Evolutionary conservation across 2,888 invertebrate species (phyloP).

Genomic region (Electrophaes corylata): DNA sequence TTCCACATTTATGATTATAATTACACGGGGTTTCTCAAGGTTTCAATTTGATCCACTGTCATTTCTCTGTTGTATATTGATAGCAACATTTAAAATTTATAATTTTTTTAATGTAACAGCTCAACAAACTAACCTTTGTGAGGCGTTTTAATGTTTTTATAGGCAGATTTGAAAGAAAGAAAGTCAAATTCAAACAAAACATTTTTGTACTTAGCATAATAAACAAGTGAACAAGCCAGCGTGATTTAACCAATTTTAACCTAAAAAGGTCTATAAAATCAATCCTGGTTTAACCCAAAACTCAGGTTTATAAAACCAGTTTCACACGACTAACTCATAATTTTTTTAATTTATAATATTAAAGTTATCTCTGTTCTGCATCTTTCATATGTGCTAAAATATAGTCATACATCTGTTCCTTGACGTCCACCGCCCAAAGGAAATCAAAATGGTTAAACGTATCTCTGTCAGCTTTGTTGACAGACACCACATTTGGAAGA

Average conservation of each 20-base stretch:
- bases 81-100: too few species aligned
- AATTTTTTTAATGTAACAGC: too few species aligned
- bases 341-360: background rate
- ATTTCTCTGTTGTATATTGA: background rate
- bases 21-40: background rate
- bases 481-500: slow-evolving; percentile 45
- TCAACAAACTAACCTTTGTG: too few species aligned
- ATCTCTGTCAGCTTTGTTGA: slow-evolving; percentile 37
- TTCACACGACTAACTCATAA: slow-evolving; percentile 1
- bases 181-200: too few species aligned
- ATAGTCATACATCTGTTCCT: slow-evolving; percentile 44
- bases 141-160: too few species aligned
- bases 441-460: slow-evolving; percentile 59
- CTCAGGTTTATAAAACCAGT: slow-evolving; percentile 6
- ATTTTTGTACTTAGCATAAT: background rate
- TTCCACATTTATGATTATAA: background rate
- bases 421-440: slow-evolving; percentile 54
- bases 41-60: background rate
- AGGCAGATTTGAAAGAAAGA: too few species aligned
- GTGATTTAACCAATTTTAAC: slow-evolving; percentile 9
- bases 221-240: slow-evolving; percentile 5
- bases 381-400: slow-evolving; percentile 46
- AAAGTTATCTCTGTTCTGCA: slow-evolving; percentile 44
- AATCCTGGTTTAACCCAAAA: slow-evolving; percentile 1
- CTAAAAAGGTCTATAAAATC: slow-evolving; percentile 12